A percentile compares a stretch with the other conserved stretches of the same genome.
Conservation (phyloP, 2,113 vertebrate genomes). For the Poicephalus gulielmi region DNA sequence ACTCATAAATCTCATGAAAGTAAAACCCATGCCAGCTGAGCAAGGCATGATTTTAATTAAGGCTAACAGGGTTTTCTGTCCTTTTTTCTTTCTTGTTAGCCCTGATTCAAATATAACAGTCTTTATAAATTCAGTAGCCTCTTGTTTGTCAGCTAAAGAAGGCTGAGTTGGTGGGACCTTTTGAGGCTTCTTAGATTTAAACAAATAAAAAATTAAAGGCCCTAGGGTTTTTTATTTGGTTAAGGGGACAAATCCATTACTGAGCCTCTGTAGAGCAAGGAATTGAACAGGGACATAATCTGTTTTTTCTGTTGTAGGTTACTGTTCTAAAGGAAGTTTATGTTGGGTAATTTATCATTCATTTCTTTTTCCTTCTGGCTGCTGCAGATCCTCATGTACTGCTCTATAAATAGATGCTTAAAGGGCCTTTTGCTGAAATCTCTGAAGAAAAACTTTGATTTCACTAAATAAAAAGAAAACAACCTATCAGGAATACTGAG, state of each 20-base stretch:
- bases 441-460: not conserved
- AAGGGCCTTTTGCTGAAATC: not conserved
- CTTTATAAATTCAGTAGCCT: not conserved
- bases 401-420: constrained; percentile 29
- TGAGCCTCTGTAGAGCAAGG: not conserved
- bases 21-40: not conserved
- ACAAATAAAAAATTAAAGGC: not conserved
- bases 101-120: not conserved
- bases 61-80: not conserved
- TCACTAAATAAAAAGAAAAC: not conserved
- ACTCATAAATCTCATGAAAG: constrained; percentile 4
- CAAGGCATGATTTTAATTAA: constrained; percentile 34
- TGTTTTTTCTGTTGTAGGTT: not conserved
- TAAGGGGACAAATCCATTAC: not conserved
- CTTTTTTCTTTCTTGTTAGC: not conserved
- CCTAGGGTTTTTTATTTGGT: not conserved
- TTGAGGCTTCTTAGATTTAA: not conserved
- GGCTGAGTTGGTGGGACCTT: not conserved
- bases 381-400: not conserved
- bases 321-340: not conserved
- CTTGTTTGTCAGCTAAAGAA: not conserved
- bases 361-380: constrained; percentile 6
- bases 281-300: not conserved
- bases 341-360: constrained; percentile 9
- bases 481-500: not conserved